These are phyloP conservation scores for Eidolon helvum DNA, from an alignment of 2,113 vertebrate genomes.

Conservation along the genomic window DNA sequence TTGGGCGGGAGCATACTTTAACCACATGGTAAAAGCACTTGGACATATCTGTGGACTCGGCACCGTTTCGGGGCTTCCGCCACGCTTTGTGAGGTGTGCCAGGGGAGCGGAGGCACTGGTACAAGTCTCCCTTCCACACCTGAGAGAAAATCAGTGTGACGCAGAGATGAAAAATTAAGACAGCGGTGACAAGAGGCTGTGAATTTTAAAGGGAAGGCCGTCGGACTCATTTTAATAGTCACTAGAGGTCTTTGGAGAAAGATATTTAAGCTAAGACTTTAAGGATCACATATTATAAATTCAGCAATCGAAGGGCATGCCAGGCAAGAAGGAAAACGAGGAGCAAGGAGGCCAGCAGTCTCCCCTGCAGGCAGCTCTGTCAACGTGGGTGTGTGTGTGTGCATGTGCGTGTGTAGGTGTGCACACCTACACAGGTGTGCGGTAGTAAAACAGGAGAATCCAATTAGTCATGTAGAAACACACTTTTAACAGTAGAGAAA, in stretches of 20 bases:
- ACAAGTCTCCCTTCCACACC: not conserved
- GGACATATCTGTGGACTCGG: not conserved
- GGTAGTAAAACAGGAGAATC: not conserved
- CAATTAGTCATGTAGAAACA: not conserved
- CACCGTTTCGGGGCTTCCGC: not conserved
- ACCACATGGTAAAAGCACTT: not conserved
- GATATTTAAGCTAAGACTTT: not conserved
- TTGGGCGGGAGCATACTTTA: not conserved
- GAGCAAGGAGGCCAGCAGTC: not conserved
- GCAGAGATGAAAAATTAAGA: not conserved
- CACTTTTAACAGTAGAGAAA: not conserved
- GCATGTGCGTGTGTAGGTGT: accelerated
- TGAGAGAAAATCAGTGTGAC: not conserved
- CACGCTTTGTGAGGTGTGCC: not conserved
- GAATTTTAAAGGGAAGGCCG: not conserved
- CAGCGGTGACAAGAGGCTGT: not conserved
- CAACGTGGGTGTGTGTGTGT: too few relatives aligned
- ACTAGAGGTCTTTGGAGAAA: not conserved
- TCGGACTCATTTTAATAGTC: not conserved
- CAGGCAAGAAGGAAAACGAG: not conserved
- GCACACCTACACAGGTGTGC: not conserved
- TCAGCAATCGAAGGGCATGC: not conserved
- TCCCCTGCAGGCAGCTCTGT: too few relatives aligned
- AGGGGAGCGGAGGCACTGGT: not conserved
- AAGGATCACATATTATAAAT: not conserved